These are phyloP conservation scores for Corythoichthys intestinalis DNA, from an alignment of 2,113 vertebrate species.

Conservation along the genomic window DNA sequence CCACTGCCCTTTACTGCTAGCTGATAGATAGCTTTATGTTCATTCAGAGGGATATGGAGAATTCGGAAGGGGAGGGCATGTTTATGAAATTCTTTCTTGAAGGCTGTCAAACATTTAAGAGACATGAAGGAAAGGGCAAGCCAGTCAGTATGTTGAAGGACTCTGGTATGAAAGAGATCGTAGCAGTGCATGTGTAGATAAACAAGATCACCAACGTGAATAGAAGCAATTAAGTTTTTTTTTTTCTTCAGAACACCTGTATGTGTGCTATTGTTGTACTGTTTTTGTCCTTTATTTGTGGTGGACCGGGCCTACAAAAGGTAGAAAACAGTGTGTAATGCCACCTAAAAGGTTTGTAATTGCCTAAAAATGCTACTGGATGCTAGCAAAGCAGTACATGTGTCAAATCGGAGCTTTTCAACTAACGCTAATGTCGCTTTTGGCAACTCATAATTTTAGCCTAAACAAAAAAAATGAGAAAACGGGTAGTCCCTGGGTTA, in stretches of 20 bases:
- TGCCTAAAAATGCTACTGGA: background rate
- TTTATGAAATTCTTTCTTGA: constrained; percentile 67
- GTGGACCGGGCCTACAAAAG: background rate
- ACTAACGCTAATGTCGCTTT: background rate
- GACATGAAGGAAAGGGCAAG: constrained; percentile 67
- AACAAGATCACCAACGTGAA: constrained; percentile 17
- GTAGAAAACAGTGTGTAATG: background rate
- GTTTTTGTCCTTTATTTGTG: background rate
- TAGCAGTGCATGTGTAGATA: constrained; percentile 64
- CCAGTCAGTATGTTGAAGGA: constrained; percentile 53
- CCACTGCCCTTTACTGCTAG: constrained; percentile 66
- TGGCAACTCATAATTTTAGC: background rate
- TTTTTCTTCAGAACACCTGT: background rate
- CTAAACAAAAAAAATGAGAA: no score
- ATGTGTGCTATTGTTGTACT: background rate
- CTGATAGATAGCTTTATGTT: constrained; percentile 50
- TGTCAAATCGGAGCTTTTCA: background rate
- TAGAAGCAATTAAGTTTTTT: background rate
- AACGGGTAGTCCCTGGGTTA: no score
- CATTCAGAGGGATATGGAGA: constrained; percentile 45
- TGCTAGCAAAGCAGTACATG: background rate
- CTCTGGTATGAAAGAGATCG: constrained; percentile 64
- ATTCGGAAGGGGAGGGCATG: constrained; percentile 65
- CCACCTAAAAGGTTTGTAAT: background rate
- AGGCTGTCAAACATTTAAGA: constrained; percentile 61